Evolutionary conservation across 2,888 invertebrate genomes (phyloP).

Genomic region (Lacanobia wlatinum): DNA sequence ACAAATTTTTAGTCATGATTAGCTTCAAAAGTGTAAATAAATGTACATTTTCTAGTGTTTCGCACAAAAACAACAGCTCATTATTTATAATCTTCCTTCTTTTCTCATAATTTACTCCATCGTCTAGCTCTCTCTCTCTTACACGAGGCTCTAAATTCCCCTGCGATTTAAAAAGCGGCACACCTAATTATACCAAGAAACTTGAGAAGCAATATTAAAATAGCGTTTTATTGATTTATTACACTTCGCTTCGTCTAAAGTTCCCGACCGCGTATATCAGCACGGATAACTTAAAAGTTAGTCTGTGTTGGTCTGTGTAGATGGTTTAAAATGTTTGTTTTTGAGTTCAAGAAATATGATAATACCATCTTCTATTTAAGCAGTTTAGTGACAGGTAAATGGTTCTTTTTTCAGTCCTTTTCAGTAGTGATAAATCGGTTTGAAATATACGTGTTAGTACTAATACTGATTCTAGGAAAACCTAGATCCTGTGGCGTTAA

Average conservation of each 20-base stretch:
- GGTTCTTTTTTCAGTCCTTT: too few relatives aligned
- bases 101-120: background rate
- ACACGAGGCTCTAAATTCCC: slow-evolving; percentile 1
- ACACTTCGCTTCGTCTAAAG: slow-evolving; percentile 34
- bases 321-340: background rate
- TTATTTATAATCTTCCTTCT: background rate
- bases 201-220: slow-evolving; percentile 33
- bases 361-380: too few relatives aligned
- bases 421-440: too few relatives aligned
- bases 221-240: slow-evolving; percentile 47
- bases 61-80: background rate
- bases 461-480: too few relatives aligned
- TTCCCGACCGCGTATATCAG: slow-evolving; percentile 23
- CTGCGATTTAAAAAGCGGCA: slow-evolving; percentile 12
- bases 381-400: too few relatives aligned
- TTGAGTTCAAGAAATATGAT: background rate
- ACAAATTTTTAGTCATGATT: background rate
- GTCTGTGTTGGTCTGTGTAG: background rate
- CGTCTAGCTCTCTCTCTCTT: too few relatives aligned
- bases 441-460: too few relatives aligned
- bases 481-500: too few relatives aligned
- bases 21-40: background rate
- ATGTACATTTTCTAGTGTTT: background rate
- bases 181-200: slow-evolving; percentile 22
- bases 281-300: slow-evolving; percentile 43